These are phyloP conservation scores for Eudyptes chrysolophus DNA, from an alignment of 2,113 vertebrate genomes.

Conservation along the genomic window DNA sequence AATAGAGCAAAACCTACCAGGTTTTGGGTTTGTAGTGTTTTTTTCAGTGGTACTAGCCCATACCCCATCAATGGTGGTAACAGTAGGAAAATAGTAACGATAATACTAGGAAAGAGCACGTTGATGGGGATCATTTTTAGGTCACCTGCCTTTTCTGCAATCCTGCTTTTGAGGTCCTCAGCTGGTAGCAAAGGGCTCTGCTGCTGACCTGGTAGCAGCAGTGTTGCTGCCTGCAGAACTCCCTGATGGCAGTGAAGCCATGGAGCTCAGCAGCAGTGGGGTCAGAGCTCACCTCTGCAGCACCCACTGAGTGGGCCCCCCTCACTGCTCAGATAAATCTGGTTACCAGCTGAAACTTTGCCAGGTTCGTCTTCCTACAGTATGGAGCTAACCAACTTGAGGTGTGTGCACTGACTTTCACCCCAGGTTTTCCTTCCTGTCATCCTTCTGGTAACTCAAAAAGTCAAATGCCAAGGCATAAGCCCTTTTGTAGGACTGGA, in stretches of 20 bases:
- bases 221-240: background rate
- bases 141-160: background rate
- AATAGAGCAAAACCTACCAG: background rate
- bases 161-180: background rate
- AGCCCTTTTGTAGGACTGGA: background rate
- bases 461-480: background rate
- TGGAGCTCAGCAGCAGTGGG: background rate
- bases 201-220: background rate
- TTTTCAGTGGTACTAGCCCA: background rate
- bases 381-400: background rate
- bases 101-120: background rate
- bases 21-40: background rate
- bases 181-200: background rate
- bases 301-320: background rate
- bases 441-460: background rate
- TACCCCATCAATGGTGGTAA: background rate
- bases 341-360: background rate
- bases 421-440: background rate
- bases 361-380: background rate
- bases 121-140: background rate
- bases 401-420: background rate
- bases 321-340: background rate
- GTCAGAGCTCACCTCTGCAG: background rate
- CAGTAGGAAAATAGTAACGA: background rate
- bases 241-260: background rate